phyloP scores from a whole-genome alignment of 2,888 invertebrate species.

The Bembecia ichneumoniformis region DNA sequence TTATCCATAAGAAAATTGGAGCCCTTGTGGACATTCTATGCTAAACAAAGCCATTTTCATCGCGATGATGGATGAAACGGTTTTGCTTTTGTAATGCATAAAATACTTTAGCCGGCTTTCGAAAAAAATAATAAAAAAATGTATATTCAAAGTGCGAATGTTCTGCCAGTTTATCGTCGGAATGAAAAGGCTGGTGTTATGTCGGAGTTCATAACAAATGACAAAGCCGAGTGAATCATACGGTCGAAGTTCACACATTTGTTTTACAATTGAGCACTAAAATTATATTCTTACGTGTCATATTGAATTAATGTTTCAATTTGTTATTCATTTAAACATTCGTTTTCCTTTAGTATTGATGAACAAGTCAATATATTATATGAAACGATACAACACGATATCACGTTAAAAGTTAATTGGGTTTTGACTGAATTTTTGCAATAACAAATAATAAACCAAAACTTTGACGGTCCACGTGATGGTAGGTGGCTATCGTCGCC shows the following conservation, averaged over 20 bases:
- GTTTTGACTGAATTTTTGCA: too few relatives aligned
- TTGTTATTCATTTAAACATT: too few relatives aligned
- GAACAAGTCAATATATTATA: too few relatives aligned
- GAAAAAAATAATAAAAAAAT: slow-evolving; percentile 16
- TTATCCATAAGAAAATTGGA: slow-evolving; percentile 23
- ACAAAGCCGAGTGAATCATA: not conserved
- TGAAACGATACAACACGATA: too few relatives aligned
- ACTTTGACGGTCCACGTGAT: too few relatives aligned
- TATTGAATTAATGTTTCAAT: not conserved
- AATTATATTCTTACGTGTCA: not conserved
- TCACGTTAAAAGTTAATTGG: too few relatives aligned
- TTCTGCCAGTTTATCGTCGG: not conserved
- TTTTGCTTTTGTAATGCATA: slow-evolving; percentile 24
- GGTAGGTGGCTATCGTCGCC: too few relatives aligned
- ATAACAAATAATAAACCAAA: too few relatives aligned
- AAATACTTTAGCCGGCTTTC: slow-evolving; percentile 12
- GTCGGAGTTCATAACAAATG: not conserved
- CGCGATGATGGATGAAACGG: slow-evolving; percentile 33
- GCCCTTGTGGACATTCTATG: slow-evolving; percentile 25
- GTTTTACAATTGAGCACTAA: not conserved
- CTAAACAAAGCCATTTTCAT: slow-evolving; percentile 37
- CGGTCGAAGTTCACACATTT: not conserved
- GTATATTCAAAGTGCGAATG: slow-evolving; percentile 20
- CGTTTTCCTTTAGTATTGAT: too few relatives aligned
- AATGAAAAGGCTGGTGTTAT: not conserved